Base-by-base conservation (phyloP, 2,797 vertebrate species). In the Thripadectes ignobilis region DNA sequence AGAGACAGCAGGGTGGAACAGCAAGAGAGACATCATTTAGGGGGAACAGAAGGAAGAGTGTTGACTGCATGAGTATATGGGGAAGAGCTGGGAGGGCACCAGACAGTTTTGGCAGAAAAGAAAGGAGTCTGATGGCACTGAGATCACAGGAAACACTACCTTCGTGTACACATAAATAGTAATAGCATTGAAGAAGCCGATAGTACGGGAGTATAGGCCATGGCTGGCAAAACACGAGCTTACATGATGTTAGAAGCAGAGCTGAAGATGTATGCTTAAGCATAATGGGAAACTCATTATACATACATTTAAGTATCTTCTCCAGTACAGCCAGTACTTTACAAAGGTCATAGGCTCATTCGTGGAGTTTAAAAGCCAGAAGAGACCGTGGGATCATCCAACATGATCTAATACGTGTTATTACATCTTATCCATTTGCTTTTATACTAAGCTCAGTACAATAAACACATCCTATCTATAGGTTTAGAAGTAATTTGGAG, bases 151-250 rank as follows among this genome's bases (percentile, higher is more conserved):
- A 92, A 73, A 49, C 52, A 26, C 7, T n/a, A 49, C n/a, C 34
- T 85, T 24, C 2, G 1, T n/a, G 20, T 92, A 68, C 54, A 85
- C 34, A 77, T 73, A 82, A 79, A 85, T 29, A 67, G 16, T 29
- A 63, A 46, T 4, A 43, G 20, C 34, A 77, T 39, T 38, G 32
- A 54, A 77, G 89, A 38, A 71, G 34, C 30, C 78, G 79, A 66
- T 17, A 58, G 54, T 18, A 38, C 1, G 3, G 62, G 30, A 46
- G 7, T 51, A 29, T 12, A 65, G 66, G 36, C n/a, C 22, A 38
- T 78, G 74, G 69, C 90, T 93, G 77, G 93, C 54, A 93, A 89
- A 94, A 92, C 83, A 45, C 7, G 51, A 86, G 23, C 46, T 79
- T 88, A 74, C 75, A 41, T 79, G 38, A 61, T 93, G 26, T 58